Base-by-base conservation (phyloP, 2,888 invertebrate genomes). In the Tortricodes alternella region DNA sequence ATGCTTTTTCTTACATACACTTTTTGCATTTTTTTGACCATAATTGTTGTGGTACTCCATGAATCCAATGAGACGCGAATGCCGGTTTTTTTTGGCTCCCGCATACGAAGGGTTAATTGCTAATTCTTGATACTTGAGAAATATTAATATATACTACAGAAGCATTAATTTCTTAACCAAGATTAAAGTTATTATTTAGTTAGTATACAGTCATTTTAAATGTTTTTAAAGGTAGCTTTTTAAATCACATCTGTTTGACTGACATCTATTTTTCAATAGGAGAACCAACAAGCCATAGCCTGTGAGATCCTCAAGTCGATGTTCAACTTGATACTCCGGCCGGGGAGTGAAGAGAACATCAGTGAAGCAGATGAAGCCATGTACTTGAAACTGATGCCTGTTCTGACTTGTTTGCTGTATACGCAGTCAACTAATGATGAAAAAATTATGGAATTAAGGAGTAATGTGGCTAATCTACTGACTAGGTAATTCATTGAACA, bases 381-480 rank as follows among this genome's bases (percentile, higher is more conserved):
- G 76, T 95, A 93, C 73, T 86, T 94, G 68, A 92, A 94, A 62
- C 80, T 98, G 53, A 94, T 96, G 60, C 92, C 93, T 6, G 92
- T 96, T 53, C 86, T 97, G 37, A 93, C 95, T 32, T 92, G 94
- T 59, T 84, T 97, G 50, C 83, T 98, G 2, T 81, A 95, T 59
- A 92, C 92, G 59, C 87, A 91, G 44, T 89, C 93, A 1, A 80
- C 89, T 19, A 89, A 85, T 53, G 85, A 92, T 19, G 93, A 92
- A 1, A 95, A 94, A 71, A 85, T 92, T 48, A 92, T 93, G 73
- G 94, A 94, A 61, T 83, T 97, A 24, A 92, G 94, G 65, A 96
- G 95, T 68, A 95, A 98, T 83, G 93, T 96, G 60, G 93, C 96
- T 6, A 96, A 98, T 86, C 88, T 98, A 66, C 85, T 98, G 61